Conservation (phyloP, 2,113 vertebrate species). For the Chaetodon auriga region DNA sequence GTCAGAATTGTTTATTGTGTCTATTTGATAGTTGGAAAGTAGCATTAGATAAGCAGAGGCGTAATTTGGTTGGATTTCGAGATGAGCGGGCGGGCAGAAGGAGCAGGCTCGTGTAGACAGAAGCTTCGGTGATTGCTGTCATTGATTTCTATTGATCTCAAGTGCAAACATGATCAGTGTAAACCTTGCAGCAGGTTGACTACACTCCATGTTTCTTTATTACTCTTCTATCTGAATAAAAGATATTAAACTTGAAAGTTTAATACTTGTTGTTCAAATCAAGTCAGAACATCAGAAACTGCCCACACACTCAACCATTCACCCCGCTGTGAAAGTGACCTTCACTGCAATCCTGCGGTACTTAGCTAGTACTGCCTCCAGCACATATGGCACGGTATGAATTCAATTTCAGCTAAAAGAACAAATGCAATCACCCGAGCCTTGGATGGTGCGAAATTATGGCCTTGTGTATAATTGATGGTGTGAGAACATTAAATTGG, state of each 20-base stretch:
- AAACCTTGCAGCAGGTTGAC: not conserved
- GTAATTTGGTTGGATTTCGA: not conserved
- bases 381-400: constrained; percentile 14
- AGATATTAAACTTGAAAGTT: not conserved
- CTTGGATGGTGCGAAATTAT: not conserved
- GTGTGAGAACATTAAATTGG: constrained; percentile 1
- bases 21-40: not conserved
- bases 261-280: constrained; percentile 29
- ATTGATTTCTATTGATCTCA: constrained; percentile 4
- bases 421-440: constrained; percentile 12
- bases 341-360: constrained; percentile 14
- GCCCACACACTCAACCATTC: not conserved
- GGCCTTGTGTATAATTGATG: constrained; percentile 2
- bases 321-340: constrained; percentile 30
- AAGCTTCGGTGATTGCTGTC: not conserved
- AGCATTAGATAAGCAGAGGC: not conserved
- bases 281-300: constrained; percentile 33
- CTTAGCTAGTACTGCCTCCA: not conserved
- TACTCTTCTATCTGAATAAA: constrained; percentile 9
- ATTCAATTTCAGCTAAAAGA: constrained; percentile 3
- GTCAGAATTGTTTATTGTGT: not conserved
- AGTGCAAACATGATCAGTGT: not conserved
- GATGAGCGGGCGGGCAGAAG: not conserved
- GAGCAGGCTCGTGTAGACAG: not conserved
- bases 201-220: not conserved